phyloP scores from a whole-genome alignment of 35 echinoderm and acorn worm species.

The Ophiothrix spiculata region DNA sequence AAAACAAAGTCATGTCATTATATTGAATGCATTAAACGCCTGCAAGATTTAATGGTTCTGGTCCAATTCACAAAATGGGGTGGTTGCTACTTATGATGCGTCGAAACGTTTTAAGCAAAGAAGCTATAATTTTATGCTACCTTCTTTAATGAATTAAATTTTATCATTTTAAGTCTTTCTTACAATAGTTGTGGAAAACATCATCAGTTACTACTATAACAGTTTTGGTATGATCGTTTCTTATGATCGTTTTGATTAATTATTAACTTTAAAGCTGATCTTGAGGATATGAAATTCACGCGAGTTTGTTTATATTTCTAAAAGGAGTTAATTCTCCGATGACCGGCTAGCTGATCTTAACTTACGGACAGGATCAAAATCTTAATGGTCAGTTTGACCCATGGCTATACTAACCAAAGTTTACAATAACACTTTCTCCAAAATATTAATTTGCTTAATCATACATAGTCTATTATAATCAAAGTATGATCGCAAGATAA shows the following conservation, averaged over 20 bases:
- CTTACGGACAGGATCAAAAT: not conserved
- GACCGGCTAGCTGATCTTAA: not conserved
- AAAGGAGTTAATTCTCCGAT: not conserved
- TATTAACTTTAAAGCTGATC: too few relatives aligned
- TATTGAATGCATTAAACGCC: conserved; percentile 1
- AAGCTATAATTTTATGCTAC: too few relatives aligned
- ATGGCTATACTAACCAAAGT: not conserved
- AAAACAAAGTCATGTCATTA: conserved; percentile 13
- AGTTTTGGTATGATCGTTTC: too few relatives aligned
- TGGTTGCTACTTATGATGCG: too few relatives aligned
- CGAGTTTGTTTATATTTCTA: conserved; percentile 9
- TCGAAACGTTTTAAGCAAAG: too few relatives aligned
- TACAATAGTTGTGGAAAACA: too few relatives aligned
- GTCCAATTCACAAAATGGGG: too few relatives aligned
- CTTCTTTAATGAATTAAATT: too few relatives aligned
- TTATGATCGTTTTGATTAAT: too few relatives aligned
- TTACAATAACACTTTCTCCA: not conserved
- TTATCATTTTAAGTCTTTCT: too few relatives aligned
- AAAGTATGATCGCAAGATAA: too few relatives aligned
- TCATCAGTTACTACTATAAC: too few relatives aligned
- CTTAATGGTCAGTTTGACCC: not conserved
- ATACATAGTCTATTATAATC: not conserved
- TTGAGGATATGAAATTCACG: conserved; percentile 5
- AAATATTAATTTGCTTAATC: not conserved
- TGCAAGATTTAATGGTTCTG: not conserved